phyloP scores from a whole-genome alignment of 2,113 vertebrate genomes.

The Salvator merianae region DNA sequence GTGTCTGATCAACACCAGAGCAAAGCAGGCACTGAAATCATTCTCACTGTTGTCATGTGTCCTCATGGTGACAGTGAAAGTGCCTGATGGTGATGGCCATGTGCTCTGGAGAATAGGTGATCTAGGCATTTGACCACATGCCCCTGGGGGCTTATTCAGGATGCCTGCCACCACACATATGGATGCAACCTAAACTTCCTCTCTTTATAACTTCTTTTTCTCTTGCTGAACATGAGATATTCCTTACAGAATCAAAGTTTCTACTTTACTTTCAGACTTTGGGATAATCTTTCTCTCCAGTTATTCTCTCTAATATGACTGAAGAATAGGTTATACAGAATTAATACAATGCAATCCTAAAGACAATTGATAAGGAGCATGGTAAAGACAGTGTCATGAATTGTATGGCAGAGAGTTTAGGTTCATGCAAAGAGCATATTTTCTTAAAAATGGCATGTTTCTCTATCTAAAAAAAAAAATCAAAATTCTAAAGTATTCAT shows the following conservation, averaged over 20 bases:
- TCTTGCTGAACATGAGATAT: constrained; percentile 5
- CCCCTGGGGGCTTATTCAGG: too few species aligned
- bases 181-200: too few species aligned
- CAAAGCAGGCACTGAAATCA: too few species aligned
- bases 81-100: too few species aligned
- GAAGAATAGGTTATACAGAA: constrained; percentile 19
- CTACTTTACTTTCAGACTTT: constrained; percentile 9
- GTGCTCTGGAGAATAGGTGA: too few species aligned
- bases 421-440: constrained; percentile 19
- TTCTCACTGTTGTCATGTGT: too few species aligned
- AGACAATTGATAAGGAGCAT: constrained; percentile 34
- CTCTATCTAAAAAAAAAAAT: constrained; percentile 56
- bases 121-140: too few species aligned
- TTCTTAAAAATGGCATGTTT: constrained; percentile 38
- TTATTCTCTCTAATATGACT: constrained; percentile 11
- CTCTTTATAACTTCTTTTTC: background rate
- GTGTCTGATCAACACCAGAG: too few species aligned
- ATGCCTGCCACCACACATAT: too few species aligned
- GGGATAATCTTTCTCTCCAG: constrained; percentile 16
- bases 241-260: background rate
- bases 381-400: background rate
- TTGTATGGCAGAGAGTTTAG: constrained; percentile 38
- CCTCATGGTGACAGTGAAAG: too few species aligned
- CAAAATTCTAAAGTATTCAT: constrained; percentile 14
- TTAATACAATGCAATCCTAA: constrained; percentile 38